These are phyloP conservation scores for Seira sanloemensis DNA, from an alignment of 2,888 invertebrate genomes.

Conservation along the genomic window DNA sequence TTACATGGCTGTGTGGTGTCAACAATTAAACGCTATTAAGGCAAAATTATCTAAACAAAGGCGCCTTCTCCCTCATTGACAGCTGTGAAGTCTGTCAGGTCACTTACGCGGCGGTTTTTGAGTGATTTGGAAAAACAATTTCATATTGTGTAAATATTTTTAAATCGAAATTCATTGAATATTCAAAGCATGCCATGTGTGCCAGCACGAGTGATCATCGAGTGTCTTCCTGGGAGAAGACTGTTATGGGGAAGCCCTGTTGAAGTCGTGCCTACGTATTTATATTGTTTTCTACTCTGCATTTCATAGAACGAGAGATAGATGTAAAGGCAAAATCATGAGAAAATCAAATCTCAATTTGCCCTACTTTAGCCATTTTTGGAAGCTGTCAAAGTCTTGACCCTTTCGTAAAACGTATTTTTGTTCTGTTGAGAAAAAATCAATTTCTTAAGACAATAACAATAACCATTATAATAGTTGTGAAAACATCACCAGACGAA, in stretches of 20 bases:
- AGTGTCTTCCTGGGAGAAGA: not conserved
- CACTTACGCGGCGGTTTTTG: not conserved
- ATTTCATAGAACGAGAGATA: not conserved
- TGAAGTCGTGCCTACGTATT: not conserved
- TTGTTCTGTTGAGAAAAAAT: slow-evolving; percentile 41
- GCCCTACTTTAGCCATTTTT: slow-evolving; percentile 70
- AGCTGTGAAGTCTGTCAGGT: not conserved
- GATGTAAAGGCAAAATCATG: slow-evolving; percentile 39
- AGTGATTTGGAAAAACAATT: not conserved
- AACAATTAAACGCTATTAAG: not conserved
- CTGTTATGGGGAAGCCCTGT: not conserved
- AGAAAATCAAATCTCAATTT: slow-evolving; percentile 69
- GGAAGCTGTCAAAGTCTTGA: slow-evolving; percentile 56
- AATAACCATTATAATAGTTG: slow-evolving; percentile 5
- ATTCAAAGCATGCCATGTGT: slow-evolving; percentile 42
- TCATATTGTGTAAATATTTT: not conserved
- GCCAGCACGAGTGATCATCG: slow-evolving; percentile 31
- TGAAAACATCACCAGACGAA: slow-evolving; percentile 3
- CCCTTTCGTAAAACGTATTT: slow-evolving; percentile 20
- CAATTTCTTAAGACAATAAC: slow-evolving; percentile 19
- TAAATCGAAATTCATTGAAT: slow-evolving; percentile 8
- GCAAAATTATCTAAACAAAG: not conserved
- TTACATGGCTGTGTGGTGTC: not conserved
- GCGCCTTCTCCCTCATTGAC: not conserved
- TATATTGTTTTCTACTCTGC: not conserved